phyloP scores from a whole-genome alignment of 30 jellyfish, hydroid and myxozoan species.

The Aurelia sp. region DNA sequence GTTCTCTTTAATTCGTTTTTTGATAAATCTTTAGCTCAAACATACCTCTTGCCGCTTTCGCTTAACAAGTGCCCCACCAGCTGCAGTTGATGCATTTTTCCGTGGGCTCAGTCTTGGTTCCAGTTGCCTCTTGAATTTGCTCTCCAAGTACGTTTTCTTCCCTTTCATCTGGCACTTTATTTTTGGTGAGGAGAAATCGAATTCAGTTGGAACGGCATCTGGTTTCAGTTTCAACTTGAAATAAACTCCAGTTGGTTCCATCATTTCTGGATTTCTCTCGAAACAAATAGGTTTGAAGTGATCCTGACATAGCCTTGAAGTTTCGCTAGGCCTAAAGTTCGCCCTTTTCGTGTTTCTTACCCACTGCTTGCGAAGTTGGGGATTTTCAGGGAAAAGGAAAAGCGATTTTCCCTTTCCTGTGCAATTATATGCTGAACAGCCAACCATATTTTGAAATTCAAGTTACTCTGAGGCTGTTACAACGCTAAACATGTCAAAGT shows the following conservation, averaged over 20 bases:
- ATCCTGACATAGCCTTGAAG: constrained; percentile 18
- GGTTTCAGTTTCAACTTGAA: constrained; percentile 16
- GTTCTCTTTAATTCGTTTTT: not conserved
- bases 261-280: constrained; percentile 30
- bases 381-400: constrained; percentile 21
- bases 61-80: constrained; percentile 24
- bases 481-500: too few relatives aligned
- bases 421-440: constrained; percentile 37
- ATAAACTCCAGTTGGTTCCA: constrained; percentile 26
- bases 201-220: constrained; percentile 38
- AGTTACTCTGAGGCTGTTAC: too few relatives aligned
- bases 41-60: constrained; percentile 22
- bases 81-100: not conserved
- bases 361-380: constrained; percentile 18
- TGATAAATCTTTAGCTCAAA: not conserved
- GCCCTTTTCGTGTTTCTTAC: constrained; percentile 10
- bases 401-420: constrained; percentile 39
- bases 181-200: constrained; percentile 46
- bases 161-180: constrained; percentile 20
- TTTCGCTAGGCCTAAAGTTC: constrained; percentile 9
- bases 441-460: constrained; percentile 11
- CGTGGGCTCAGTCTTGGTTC: constrained; percentile 32
- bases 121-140: constrained; percentile 16
- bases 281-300: constrained; percentile 21
- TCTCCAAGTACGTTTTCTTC: constrained; percentile 6